phyloP scores from a whole-genome alignment of 2,113 vertebrate genomes.

The Clarias batrachus region DNA sequence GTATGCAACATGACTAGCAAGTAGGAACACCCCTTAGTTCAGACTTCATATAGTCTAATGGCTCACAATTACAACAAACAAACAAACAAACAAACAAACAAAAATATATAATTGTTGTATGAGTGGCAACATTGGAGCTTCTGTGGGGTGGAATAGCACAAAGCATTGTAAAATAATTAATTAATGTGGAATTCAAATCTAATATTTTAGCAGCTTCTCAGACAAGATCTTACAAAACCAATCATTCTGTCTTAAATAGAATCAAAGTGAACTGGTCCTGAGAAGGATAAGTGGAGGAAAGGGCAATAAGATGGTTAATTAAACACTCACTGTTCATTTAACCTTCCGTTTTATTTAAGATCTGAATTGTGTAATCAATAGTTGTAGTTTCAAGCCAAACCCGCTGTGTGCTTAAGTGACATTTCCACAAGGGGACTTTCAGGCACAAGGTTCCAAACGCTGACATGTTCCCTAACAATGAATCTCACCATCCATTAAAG shows the following conservation, averaged over 20 bases:
- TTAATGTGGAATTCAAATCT: not conserved
- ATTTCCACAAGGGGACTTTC: not conserved
- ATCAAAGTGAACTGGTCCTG: not conserved
- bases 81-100: no score
- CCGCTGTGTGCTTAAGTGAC: not conserved
- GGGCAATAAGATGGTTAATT: not conserved
- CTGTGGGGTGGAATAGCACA: not conserved
- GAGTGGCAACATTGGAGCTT: not conserved
- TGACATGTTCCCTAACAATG: slow-evolving; percentile 19
- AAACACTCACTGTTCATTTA: slow-evolving; percentile 7
- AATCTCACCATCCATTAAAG: not conserved
- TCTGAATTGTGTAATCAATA: not conserved
- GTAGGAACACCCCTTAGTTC: not conserved
- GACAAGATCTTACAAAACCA: not conserved
- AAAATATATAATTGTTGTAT: no score
- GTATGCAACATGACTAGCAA: not conserved
- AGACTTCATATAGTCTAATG: not conserved
- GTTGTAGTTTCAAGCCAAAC: not conserved
- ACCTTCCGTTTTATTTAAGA: not conserved
- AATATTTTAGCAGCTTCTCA: not conserved
- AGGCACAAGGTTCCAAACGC: slow-evolving; percentile 8
- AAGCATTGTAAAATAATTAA: not conserved
- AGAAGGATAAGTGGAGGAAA: not conserved
- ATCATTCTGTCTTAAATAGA: not conserved
- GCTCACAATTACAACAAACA: not conserved